Percentiles rank a stretch among this genome's conserved stretches.
Evolutionary conservation across 2,888 invertebrate species (phyloP).

Genomic region (Apotomis turbidana): DNA sequence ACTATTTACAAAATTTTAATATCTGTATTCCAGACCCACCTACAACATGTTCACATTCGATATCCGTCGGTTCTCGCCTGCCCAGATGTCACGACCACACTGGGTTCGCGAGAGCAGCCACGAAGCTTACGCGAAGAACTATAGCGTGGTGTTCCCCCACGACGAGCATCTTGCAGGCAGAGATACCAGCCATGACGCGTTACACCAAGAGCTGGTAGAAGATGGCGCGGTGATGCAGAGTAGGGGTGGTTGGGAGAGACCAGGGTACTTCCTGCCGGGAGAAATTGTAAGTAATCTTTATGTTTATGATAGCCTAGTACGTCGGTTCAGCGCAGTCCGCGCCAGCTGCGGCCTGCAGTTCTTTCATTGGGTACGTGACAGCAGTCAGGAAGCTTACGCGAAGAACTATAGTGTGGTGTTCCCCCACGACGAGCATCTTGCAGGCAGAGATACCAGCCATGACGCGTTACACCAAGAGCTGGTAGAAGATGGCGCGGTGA

Average conservation of each 20-base stretch:
- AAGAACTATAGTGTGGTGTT: constrained; percentile 91
- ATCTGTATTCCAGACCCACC: constrained; percentile 84
- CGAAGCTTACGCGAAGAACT: constrained; percentile 95
- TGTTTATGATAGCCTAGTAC: no score
- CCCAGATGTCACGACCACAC: constrained; percentile 86
- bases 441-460: constrained; percentile 86
- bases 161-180: constrained; percentile 93
- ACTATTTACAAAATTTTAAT: no score
- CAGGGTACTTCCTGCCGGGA: constrained; percentile 89
- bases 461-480: constrained; percentile 84
- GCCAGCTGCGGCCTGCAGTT: no score
- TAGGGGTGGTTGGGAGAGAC: constrained; percentile 94
- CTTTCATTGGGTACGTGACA: constrained; percentile 89
- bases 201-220: constrained; percentile 86
- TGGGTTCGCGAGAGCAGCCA: constrained; percentile 94
- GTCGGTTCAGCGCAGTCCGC: no score
- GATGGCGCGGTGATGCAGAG: constrained; percentile 95
- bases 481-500: constrained; percentile 91
- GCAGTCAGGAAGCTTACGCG: constrained; percentile 95
- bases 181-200: constrained; percentile 77
- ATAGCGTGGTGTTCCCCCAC: constrained; percentile 89
- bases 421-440: constrained; percentile 92
- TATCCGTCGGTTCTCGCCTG: constrained; percentile 91
- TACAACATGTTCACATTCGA: constrained; percentile 94
- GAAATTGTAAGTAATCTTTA: constrained; percentile 58